These are phyloP conservation scores for Lacerta viridis DNA, from an alignment of 2,797 vertebrate species.

Conservation along the genomic window DNA sequence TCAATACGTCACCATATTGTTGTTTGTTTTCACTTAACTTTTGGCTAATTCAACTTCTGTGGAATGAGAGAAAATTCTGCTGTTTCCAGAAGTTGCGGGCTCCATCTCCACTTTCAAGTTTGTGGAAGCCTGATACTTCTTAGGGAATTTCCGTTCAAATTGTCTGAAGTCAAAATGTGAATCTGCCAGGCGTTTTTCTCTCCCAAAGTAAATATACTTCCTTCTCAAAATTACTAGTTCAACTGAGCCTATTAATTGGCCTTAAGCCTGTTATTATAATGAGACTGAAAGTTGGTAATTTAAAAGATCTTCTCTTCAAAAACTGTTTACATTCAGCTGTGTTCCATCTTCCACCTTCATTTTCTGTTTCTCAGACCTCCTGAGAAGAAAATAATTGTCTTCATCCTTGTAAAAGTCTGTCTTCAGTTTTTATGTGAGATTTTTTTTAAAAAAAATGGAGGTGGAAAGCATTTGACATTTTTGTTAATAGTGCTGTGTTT, in stretches of 20 bases:
- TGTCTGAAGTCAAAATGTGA: neutral
- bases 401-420: conserved; percentile 14
- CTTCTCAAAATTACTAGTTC: conserved; percentile 10
- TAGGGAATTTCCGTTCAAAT: neutral
- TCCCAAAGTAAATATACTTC: neutral
- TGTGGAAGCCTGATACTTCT: neutral
- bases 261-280: conserved; percentile 6
- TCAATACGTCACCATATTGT: neutral
- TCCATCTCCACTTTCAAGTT: neutral
- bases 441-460: conserved; percentile 21
- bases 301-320: conserved; percentile 2
- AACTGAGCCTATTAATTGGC: conserved; percentile 19
- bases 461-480: conserved; percentile 29
- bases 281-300: neutral
- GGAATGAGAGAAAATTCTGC: no score
- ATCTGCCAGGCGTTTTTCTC: neutral
- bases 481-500: conserved; percentile 44
- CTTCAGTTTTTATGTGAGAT: conserved; percentile 17
- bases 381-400: conserved; percentile 20
- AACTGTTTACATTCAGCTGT: neutral
- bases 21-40: no score
- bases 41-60: no score
- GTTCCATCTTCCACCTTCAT: neutral
- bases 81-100: no score
- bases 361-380: conserved; percentile 10